Evolutionary conservation across 2,888 invertebrate genomes (phyloP).

Genomic region (Cerastis leucographa): DNA sequence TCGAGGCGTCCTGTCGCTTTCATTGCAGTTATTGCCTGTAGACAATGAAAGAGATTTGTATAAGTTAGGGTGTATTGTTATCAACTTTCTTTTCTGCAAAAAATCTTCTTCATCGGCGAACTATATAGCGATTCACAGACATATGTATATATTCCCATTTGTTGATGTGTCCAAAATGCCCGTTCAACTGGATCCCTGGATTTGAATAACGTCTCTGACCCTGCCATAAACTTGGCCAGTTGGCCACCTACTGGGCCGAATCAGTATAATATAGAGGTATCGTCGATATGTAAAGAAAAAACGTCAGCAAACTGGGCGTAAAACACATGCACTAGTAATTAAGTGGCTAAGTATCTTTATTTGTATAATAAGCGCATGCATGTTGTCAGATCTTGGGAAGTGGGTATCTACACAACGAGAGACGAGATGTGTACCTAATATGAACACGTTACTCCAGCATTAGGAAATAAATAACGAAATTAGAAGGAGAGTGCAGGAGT

Average conservation of each 20-base stretch:
- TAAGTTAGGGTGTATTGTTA: background rate
- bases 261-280: background rate
- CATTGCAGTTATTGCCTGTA: slow-evolving; percentile 95
- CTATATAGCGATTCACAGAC: background rate
- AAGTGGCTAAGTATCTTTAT: background rate
- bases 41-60: slow-evolving; percentile 24
- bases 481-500: background rate
- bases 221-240: background rate
- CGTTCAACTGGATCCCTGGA: background rate
- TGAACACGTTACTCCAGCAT: background rate
- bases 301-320: background rate
- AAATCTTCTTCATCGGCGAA: background rate
- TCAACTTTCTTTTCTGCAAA: too few species aligned
- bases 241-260: background rate
- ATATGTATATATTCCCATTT: background rate
- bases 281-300: background rate
- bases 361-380: background rate
- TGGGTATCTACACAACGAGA: background rate
- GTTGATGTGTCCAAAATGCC: background rate
- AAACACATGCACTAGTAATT: background rate
- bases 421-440: background rate
- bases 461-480: background rate
- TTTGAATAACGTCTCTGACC: background rate
- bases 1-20: slow-evolving; percentile 94
- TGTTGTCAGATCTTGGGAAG: background rate